Percentiles rank a stretch among this genome's conserved stretches.
Evolutionary conservation across 2,888 invertebrate genomes (phyloP).

Genomic region (Bimastos eiseni): DNA sequence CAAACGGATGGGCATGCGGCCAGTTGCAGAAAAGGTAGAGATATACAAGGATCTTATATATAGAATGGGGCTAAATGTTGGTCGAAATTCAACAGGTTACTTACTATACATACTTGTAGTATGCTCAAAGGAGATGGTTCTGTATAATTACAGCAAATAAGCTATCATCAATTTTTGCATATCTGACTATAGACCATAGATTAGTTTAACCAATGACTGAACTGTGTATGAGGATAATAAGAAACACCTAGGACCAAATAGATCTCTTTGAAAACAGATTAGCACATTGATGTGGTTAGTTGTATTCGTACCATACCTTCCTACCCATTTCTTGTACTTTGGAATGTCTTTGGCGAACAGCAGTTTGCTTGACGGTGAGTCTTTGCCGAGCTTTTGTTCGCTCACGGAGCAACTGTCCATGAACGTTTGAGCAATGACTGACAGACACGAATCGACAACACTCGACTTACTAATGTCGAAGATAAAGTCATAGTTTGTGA

Average conservation of each 20-base stretch:
- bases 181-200: no score
- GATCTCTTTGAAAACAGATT: neutral
- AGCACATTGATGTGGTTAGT: neutral
- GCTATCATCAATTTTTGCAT: neutral
- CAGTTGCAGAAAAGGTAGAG: no score
- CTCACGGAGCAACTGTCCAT: conserved; percentile 99
- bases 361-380: conserved; percentile 97
- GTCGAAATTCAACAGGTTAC: no score
- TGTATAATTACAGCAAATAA: neutral
- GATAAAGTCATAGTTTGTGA: conserved; percentile 99
- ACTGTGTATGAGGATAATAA: neutral
- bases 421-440: conserved; percentile 98
- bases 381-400: conserved; percentile 96
- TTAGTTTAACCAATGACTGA: neutral
- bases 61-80: no score
- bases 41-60: no score
- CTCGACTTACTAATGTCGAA: conserved; percentile 97
- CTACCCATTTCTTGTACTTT: conserved; percentile 98
- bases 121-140: neutral
- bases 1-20: no score
- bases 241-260: neutral
- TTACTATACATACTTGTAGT: no score
- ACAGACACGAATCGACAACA: conserved; percentile 96
- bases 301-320: conserved; percentile 71
- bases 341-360: conserved; percentile 99